A percentile compares a stretch with the other conserved stretches of the same genome.
phyloP scores from a whole-genome alignment of 2,888 invertebrate genomes.

The Deroplatys truncata region DNA sequence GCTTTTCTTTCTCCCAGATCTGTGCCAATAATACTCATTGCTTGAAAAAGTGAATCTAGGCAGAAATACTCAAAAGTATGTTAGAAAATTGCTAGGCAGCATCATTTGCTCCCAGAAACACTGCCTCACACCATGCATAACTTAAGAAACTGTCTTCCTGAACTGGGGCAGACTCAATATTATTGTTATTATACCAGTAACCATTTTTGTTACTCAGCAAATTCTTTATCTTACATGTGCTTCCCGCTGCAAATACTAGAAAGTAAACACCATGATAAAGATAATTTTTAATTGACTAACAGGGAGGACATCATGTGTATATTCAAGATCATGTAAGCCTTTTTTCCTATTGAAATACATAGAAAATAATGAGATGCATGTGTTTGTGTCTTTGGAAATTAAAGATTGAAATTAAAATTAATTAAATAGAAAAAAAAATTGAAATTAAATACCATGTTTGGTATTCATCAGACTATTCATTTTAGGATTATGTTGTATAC shows the following conservation, averaged over 20 bases:
- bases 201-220: not conserved
- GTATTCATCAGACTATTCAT: too few species aligned
- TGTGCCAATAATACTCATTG: not conserved
- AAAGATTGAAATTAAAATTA: too few species aligned
- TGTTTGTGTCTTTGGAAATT: too few species aligned
- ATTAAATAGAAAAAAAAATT: too few species aligned
- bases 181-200: not conserved
- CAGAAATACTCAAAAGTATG: not conserved
- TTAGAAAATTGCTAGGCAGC: not conserved
- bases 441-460: too few species aligned
- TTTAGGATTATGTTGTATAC: too few species aligned
- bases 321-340: too few species aligned
- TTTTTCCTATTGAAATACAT: too few species aligned
- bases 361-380: too few species aligned
- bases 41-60: not conserved
- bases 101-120: not conserved
- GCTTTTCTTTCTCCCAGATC: not conserved
- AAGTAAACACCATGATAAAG: not conserved
- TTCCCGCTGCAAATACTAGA: not conserved
- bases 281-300: not conserved
- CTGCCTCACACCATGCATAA: not conserved
- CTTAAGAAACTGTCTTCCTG: not conserved
- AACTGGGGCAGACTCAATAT: not conserved
- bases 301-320: not conserved
- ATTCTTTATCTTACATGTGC: not conserved